Evolutionary conservation across 2,113 vertebrate genomes (phyloP).

Genomic region (Hemiscyllium ocellatum): DNA sequence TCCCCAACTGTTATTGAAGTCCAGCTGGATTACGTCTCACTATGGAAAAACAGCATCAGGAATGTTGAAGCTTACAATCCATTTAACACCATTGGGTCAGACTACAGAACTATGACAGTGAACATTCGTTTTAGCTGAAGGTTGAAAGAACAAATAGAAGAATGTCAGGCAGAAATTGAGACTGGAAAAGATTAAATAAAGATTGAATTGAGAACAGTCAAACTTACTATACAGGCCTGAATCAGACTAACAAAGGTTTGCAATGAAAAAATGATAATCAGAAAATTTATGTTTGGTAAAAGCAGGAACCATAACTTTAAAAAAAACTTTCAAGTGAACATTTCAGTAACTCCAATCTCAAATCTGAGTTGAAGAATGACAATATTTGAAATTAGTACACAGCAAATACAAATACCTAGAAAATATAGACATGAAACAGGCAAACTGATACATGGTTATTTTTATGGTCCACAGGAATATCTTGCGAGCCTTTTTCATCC

Average conservation of each 20-base stretch:
- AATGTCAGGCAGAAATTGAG: background rate
- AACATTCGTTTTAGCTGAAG: slow-evolving; percentile 21
- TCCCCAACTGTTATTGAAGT: slow-evolving; percentile 16
- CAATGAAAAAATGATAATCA: background rate
- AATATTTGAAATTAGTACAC: background rate
- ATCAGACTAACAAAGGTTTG: background rate
- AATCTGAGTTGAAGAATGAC: background rate
- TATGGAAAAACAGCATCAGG: slow-evolving; percentile 19
- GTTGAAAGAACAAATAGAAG: background rate
- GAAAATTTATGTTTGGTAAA: background rate
- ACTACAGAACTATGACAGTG: slow-evolving; percentile 16
- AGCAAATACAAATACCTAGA: background rate
- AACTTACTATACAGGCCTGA: background rate
- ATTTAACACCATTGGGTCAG: slow-evolving; percentile 16
- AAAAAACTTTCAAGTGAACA: background rate
- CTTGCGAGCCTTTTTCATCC: background rate
- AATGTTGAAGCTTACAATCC: slow-evolving; percentile 27
- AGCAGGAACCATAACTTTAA: background rate
- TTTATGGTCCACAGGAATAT: background rate
- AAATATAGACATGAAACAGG: background rate
- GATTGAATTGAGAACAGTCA: background rate
- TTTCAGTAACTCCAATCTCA: background rate
- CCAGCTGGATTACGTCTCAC: slow-evolving; percentile 34
- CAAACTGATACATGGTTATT: background rate
- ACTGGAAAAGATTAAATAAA: background rate